phyloP scores from a whole-genome alignment of 2,797 vertebrate genomes.

The Columba guinea region DNA sequence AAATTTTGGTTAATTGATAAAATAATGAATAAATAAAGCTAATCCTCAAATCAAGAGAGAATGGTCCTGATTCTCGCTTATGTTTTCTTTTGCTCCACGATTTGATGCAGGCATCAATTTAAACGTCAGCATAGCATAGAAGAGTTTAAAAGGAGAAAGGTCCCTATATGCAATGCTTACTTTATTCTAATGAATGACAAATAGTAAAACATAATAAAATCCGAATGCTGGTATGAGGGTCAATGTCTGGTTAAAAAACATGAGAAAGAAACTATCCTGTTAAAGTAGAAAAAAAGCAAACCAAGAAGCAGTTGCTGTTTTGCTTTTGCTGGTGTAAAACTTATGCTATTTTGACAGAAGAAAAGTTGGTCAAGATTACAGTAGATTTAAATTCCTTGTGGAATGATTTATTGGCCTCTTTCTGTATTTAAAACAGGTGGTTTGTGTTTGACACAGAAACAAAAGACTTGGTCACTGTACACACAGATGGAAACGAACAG shows the following conservation, averaged over 20 bases:
- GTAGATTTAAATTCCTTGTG: slow-evolving; percentile 8
- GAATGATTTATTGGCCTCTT: slow-evolving; percentile 11
- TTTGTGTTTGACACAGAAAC: slow-evolving; percentile 96
- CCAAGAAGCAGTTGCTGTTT: slow-evolving; percentile 44
- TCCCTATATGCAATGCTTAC: not conserved
- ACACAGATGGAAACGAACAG: slow-evolving; percentile 97
- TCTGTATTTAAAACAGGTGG: slow-evolving; percentile 86
- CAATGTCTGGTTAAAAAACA: not conserved
- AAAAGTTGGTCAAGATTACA: not conserved
- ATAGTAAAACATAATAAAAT: not conserved
- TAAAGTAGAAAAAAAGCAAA: slow-evolving; percentile 5
- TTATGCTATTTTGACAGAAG: not conserved
- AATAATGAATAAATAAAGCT: not conserved
- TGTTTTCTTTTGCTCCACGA: not conserved
- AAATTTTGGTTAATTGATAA: not conserved
- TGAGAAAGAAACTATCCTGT: not conserved
- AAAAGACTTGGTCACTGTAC: slow-evolving; percentile 94
- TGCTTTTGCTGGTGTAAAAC: slow-evolving; percentile 10
- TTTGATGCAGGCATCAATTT: not conserved
- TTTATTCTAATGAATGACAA: not conserved
- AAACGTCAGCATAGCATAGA: not conserved
- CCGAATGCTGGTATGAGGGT: not conserved
- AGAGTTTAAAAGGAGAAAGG: not conserved
- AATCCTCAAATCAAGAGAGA: not conserved
- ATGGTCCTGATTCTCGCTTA: not conserved